Base-by-base conservation (phyloP, 2,888 invertebrate genomes). In the Pediacus dermestoides region DNA sequence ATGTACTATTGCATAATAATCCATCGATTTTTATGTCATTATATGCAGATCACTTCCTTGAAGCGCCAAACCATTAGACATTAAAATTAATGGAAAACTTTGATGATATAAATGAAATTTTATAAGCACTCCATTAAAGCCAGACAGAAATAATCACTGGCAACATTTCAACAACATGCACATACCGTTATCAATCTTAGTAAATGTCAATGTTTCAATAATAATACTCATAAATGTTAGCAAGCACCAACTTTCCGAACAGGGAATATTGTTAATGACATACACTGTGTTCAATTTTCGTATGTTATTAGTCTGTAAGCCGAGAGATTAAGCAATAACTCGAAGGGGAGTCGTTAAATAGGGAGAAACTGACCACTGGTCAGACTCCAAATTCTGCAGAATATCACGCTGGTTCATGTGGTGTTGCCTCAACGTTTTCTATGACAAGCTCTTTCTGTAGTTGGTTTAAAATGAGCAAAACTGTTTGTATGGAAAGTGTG, bases 301-400 rank as follows among this genome's bases (percentile, higher is more conserved):
- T 47, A 45, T 55, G 55, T 60, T 64, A 65, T 64, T 65, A 64
- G 61, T 50, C 55, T 56, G 63, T 61, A 63, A 64, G 64, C 61
- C 58, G 61, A 66, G 61, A 66, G 68, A 68, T 67, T 67, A 67
- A 66, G 67, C 65, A 64, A 64, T 66, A 65, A 66, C 63, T 64
- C 52, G 48, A 57, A 56, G 64, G 64, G 62, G 62, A 56, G 46
- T 58, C 55, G 60, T 63, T 61, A 62, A 58, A 57, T 58, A 50
- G 60, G 63, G 53, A 47, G 51, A 48, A 57, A 61, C 57, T 66
- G 66, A 64, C 66, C 67, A 57, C 52, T 58, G 67, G 64, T 64
- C 68, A 66, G 50, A 45, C 42, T 44, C 50, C 34, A 43, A 49
- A 48, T 50, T 46, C 50, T 55, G 54, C 47, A 50, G 52, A 57